These are phyloP conservation scores for Aplodontia rufa DNA, from an alignment of 2,113 vertebrate genomes.

Conservation along the genomic window DNA sequence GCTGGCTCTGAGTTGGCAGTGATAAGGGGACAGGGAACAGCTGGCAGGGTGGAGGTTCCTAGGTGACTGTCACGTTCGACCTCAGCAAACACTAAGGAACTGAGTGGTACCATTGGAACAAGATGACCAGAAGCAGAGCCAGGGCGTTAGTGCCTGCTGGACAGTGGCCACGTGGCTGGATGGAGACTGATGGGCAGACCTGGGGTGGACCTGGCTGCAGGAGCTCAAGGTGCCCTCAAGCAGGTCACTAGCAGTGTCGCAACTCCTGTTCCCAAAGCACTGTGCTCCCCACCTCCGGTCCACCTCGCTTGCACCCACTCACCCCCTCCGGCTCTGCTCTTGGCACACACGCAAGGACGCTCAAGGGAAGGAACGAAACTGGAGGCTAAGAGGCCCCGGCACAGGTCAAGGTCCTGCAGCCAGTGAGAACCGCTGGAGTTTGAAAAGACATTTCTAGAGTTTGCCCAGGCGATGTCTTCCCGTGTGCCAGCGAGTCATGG, in stretches of 20 bases:
- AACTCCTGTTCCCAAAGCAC: no score
- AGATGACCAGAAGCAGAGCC: background rate
- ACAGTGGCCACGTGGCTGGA: accelerated
- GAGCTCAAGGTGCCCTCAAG: no score
- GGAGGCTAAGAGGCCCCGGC: no score
- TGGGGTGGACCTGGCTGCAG: no score
- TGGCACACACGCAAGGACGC: accelerated
- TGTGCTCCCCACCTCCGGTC: no score
- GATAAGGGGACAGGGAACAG: background rate
- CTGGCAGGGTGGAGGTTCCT: no score
- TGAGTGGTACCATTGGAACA: background rate
- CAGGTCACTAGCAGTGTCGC: no score
- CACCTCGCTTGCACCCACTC: no score
- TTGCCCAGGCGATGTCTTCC: background rate
- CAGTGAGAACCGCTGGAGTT: background rate
- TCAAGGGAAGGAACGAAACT: background rate
- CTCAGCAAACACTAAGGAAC: background rate
- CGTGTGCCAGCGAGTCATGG: background rate
- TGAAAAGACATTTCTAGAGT: background rate
- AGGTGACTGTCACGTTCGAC: background rate
- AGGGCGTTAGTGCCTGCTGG: no score
- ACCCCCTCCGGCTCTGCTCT: background rate
- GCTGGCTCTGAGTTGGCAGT: background rate
- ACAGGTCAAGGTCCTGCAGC: background rate
- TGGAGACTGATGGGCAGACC: background rate